Evolutionary conservation across 1,140 invertebrate species (phyloP).

Genomic region (Platyura marginata): DNA sequence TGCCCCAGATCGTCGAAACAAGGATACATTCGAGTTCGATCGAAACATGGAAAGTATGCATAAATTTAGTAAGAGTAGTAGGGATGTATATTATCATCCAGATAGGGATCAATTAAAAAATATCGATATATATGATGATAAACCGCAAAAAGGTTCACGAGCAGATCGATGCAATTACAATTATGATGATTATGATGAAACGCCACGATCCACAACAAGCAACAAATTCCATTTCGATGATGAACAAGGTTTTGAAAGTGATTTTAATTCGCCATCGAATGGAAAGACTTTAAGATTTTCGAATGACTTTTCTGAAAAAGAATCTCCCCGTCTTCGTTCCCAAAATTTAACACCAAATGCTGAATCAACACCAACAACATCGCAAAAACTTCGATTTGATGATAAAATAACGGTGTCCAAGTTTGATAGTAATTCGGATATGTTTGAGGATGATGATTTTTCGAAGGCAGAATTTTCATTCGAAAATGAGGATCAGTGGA

Average conservation of each 20-base stretch:
- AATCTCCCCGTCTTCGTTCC: slow-evolving; percentile 29
- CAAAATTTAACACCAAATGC: slow-evolving; percentile 8
- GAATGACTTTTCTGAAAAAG: slow-evolving; percentile 34
- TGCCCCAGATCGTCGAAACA: not conserved
- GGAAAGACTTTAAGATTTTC: slow-evolving; percentile 26
- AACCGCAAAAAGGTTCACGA: not conserved
- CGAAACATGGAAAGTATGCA: slow-evolving; percentile 1
- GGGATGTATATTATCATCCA: not conserved
- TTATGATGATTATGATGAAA: slow-evolving; percentile 21
- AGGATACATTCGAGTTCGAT: not conserved
- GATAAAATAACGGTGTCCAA: slow-evolving; percentile 24
- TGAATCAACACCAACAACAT: slow-evolving; percentile 1
- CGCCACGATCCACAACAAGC: slow-evolving; percentile 15
- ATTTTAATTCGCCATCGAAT: slow-evolving; percentile 17
- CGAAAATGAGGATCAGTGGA: slow-evolving; percentile 16
- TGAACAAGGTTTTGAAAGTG: slow-evolving; percentile 20
- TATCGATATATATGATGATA: not conserved
- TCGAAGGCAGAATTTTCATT: slow-evolving; percentile 23
- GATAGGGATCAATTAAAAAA: not conserved
- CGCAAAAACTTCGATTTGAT: slow-evolving; percentile 21
- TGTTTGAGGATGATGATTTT: slow-evolving; percentile 22
- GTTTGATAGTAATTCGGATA: too few species aligned
- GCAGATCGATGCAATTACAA: slow-evolving; percentile 10
- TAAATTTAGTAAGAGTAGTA: not conserved
- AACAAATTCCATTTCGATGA: slow-evolving; percentile 22